These are phyloP conservation scores for Drosophila willistoni DNA, from an alignment of 1,140 invertebrate species.

Conservation along the genomic window DNA sequence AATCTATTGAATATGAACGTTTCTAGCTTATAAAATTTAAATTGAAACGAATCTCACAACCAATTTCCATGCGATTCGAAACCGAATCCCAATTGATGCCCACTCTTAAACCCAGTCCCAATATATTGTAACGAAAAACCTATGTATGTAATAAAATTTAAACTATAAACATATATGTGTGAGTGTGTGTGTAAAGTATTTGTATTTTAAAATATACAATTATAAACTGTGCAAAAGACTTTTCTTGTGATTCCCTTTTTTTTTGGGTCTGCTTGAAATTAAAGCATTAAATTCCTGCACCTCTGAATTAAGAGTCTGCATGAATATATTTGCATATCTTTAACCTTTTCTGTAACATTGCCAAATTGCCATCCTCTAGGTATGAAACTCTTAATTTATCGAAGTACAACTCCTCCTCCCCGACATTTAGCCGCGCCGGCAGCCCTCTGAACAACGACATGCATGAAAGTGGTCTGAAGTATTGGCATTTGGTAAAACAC, in stretches of 20 bases:
- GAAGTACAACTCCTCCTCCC: constrained; percentile 95
- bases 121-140: constrained; percentile 22
- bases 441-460: constrained; percentile 95
- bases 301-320: too few relatives aligned
- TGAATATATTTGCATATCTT: constrained; percentile 25
- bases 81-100: constrained; percentile 1
- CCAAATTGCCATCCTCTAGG: constrained; percentile 77
- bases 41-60: background rate
- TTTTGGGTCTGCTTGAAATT: too few relatives aligned
- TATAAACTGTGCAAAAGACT: constrained; percentile 46
- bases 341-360: constrained; percentile 24
- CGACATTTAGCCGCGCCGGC: constrained; percentile 92
- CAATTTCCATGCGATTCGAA: background rate
- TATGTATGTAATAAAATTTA: constrained; percentile 49
- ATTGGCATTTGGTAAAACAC: constrained; percentile 97
- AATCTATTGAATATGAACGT: background rate
- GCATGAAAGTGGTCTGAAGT: constrained; percentile 93
- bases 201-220: constrained; percentile 69
- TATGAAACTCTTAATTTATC: constrained; percentile 95
- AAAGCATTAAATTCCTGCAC: too few relatives aligned
- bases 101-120: constrained; percentile 1
- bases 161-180: constrained; percentile 62
- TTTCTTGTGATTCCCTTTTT: background rate
- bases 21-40: background rate
- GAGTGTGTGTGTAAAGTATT: constrained; percentile 73